These are phyloP conservation scores for Calliphora vicina DNA, from an alignment of 1,140 invertebrate species.

Conservation along the genomic window DNA sequence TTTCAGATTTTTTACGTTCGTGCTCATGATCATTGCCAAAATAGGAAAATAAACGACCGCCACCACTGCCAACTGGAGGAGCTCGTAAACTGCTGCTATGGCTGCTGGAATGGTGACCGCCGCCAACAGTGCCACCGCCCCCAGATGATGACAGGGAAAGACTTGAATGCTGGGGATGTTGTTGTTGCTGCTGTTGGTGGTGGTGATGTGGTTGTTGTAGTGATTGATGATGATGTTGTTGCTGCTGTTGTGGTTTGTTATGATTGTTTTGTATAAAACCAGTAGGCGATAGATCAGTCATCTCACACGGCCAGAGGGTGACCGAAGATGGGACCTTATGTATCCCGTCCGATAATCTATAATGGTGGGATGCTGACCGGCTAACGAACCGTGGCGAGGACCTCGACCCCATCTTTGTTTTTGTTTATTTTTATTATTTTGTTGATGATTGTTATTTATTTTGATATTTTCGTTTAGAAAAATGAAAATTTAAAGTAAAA, in stretches of 20 bases:
- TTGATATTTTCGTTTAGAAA: conserved; percentile 35
- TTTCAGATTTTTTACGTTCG: conserved; percentile 60
- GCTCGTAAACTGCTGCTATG: conserved; percentile 41
- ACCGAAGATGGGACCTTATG: conserved; percentile 87
- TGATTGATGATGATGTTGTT: conserved; percentile 49
- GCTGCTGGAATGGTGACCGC: conserved; percentile 33
- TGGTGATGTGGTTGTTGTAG: conserved; percentile 43
- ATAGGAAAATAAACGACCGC: conserved; percentile 57
- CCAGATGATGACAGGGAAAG: conserved; percentile 53
- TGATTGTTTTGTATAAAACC: conserved; percentile 54
- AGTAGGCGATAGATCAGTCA: conserved; percentile 63
- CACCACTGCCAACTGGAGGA: conserved; percentile 42
- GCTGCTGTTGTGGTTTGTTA: conserved; percentile 27
- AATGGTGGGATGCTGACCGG: conserved; percentile 65
- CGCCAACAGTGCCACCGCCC: conserved; percentile 40
- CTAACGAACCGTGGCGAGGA: conserved; percentile 63
- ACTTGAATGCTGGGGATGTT: conserved; percentile 46
- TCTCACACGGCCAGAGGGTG: conserved; percentile 73
- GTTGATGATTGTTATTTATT: conserved; percentile 24
- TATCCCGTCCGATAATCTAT: conserved; percentile 85
- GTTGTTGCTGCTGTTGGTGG: conserved; percentile 14
- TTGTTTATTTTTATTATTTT: background rate
- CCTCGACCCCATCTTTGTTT: conserved; percentile 61
- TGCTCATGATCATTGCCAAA: conserved; percentile 59
- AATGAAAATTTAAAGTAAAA: conserved; percentile 42